Evolutionary conservation across 2,888 invertebrate species (phyloP).

Genomic region (Ochropleura leucogaster): DNA sequence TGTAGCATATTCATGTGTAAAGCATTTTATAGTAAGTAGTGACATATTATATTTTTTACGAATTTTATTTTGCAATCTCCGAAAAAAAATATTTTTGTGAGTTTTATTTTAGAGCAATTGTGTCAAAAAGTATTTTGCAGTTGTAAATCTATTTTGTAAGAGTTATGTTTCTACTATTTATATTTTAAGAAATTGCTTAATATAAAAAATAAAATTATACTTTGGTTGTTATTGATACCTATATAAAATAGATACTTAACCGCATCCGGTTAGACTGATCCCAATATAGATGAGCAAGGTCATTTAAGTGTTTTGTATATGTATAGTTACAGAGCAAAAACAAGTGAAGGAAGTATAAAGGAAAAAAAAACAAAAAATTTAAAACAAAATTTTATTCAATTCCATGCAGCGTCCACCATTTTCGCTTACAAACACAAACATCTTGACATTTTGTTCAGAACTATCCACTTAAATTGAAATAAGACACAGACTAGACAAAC

Average conservation of each 20-base stretch:
- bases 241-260: background rate
- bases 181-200: conserved; percentile 20
- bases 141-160: conserved; percentile 35
- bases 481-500: conserved; percentile 37
- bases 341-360: background rate
- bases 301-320: background rate
- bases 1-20: conserved; percentile 36
- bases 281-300: background rate
- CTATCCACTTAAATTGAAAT: conserved; percentile 43
- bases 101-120: background rate
- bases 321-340: too few relatives aligned
- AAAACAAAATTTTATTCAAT: conserved; percentile 81
- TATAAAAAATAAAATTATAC: conserved; percentile 24
- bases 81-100: background rate
- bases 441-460: conserved; percentile 69
- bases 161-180: conserved; percentile 31
- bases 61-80: conserved; percentile 24
- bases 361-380: conserved; percentile 62
- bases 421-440: conserved; percentile 74
- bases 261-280: background rate
- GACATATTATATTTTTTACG: conserved; percentile 12
- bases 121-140: background rate
- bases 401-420: conserved; percentile 80
- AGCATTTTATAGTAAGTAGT: conserved; percentile 37
- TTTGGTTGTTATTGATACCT: background rate